These are phyloP conservation scores for Rynchops niger DNA, from an alignment of 2,113 vertebrate species.

Conservation along the genomic window DNA sequence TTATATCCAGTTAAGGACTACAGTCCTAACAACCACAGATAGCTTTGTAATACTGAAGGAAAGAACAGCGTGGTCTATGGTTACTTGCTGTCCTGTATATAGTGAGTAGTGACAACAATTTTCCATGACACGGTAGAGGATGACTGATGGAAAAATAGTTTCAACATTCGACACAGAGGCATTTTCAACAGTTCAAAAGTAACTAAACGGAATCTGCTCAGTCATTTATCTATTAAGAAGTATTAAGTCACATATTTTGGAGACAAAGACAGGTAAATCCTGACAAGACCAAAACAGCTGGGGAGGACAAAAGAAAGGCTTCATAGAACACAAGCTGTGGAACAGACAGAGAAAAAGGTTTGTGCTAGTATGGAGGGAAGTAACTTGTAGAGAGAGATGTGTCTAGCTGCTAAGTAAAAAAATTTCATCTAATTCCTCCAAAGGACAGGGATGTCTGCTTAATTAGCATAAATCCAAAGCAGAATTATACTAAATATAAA, in stretches of 20 bases:
- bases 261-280: not conserved
- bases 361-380: not conserved
- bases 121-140: not conserved
- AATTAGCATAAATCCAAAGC: not conserved
- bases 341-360: not conserved
- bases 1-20: not conserved
- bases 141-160: not conserved
- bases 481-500: not conserved
- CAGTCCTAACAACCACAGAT: not conserved
- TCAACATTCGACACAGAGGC: not conserved
- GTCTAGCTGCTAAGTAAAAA: not conserved
- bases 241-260: not conserved
- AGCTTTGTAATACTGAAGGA: not conserved
- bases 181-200: not conserved
- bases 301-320: not conserved
- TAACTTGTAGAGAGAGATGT: not conserved
- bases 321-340: not conserved
- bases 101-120: not conserved
- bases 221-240: not conserved
- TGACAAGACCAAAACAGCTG: not conserved
- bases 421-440: not conserved
- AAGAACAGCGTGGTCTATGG: not conserved
- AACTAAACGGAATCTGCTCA: not conserved
- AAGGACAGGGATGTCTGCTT: not conserved
- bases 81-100: not conserved